Evolutionary conservation across 2,888 invertebrate genomes (phyloP), one percentile per base, ranked within the genome.

Genomic region (Lepidochrysops patricia): DNA sequence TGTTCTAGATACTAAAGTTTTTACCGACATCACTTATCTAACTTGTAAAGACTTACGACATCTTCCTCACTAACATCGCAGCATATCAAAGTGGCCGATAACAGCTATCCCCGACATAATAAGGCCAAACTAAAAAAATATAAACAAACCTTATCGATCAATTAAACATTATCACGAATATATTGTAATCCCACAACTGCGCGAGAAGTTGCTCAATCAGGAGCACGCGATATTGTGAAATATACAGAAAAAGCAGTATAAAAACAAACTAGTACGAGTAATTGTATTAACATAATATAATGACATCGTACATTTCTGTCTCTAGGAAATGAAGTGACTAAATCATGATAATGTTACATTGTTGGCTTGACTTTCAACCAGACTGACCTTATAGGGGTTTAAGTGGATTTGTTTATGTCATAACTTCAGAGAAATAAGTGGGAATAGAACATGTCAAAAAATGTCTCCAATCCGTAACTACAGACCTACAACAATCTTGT

Each of bases 171-270:
- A 59, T 59, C 58, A 34, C 15, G 35, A 35, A 6, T 12, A 57
- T 60, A 60, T 64, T 60, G 60, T 61, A 63, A 68, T 67, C 60
- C 54, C 57, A 60, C 57, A 59, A 63, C 61, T 60, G 60, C 61
- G 63, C 65, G 62, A 66, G 63, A 66, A 63, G 62, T 68, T 66
- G 63, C 63, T 63, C 65, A 66, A 68, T 66, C 64, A 66, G 50
- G 58, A 9, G 62, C 68, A 69, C 65, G 67, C 68, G 60, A 68
- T 59, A 61, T 62, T 62, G 57, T 52, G 63, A 62, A 66, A 64
- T 56, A 63, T 37, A 60, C 48, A 61, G 60, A 62, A 61, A 63
- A 63, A 64, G 15, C 9, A 19, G 43, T 19, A 19, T 12, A 57
- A 58, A 57, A 50, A 35, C 32, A 57, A 49, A 48, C 29, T 25